phyloP scores from a whole-genome alignment of 35 echinoderm and acorn worm genomes.

The Hemicentrotus pulcherrimus region DNA sequence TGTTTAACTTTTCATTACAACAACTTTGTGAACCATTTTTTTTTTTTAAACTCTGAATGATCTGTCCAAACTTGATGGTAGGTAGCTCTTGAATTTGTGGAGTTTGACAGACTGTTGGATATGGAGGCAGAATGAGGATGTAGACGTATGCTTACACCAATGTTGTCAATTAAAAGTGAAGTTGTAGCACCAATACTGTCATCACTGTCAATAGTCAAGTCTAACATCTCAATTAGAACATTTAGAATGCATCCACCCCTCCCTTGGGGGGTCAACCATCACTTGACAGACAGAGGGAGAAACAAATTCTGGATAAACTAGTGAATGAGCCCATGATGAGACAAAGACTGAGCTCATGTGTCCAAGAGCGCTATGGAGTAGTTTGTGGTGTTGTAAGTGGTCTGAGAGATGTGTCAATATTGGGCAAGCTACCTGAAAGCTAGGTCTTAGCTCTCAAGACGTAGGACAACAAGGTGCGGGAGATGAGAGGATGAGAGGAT shows the following conservation, averaged over 20 bases:
- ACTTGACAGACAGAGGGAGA: background rate
- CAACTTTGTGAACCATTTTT: no score
- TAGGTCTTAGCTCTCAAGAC: background rate
- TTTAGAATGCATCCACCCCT: background rate
- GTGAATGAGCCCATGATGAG: background rate
- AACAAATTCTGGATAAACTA: background rate
- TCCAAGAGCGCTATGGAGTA: background rate
- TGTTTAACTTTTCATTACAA: no score
- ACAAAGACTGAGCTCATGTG: background rate
- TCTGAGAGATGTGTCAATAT: slow-evolving; percentile 9
- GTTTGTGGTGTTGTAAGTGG: background rate
- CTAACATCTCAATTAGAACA: background rate
- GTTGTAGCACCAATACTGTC: background rate
- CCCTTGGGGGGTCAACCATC: background rate
- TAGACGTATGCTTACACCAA: background rate
- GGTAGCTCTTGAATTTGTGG: background rate
- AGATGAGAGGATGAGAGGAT: background rate
- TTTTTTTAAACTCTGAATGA: no score
- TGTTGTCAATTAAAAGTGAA: background rate
- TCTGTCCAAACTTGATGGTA: no score
- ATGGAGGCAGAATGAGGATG: background rate
- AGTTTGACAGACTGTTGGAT: background rate
- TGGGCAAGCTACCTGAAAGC: background rate
- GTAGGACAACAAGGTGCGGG: background rate
- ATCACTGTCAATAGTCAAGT: background rate